These are phyloP conservation scores for Yponomeuta plumbellus DNA, from an alignment of 2,888 invertebrate genomes.

Conservation along the genomic window DNA sequence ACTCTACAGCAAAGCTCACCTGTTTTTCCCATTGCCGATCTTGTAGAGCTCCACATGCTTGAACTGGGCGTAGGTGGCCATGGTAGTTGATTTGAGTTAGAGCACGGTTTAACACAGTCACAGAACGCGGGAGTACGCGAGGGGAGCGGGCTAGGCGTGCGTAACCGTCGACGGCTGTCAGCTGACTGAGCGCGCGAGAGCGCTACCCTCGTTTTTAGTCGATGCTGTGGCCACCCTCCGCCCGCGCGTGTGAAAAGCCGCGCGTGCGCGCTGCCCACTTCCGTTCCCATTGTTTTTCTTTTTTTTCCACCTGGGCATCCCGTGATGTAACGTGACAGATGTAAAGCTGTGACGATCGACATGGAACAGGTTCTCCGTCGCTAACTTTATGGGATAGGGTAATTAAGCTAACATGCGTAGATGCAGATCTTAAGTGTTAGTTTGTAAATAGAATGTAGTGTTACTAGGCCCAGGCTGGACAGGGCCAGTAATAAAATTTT, in stretches of 20 bases:
- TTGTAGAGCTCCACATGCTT: conserved; percentile 96
- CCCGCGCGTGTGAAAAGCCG: conserved; percentile 55
- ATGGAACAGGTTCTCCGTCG: neutral
- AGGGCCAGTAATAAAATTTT: conserved; percentile 1
- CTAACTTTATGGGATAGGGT: no score
- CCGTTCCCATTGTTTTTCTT: conserved; percentile 13
- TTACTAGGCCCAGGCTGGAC: neutral
- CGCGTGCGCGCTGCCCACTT: conserved; percentile 43
- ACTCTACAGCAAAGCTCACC: conserved; percentile 70
- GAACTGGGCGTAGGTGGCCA: conserved; percentile 95
- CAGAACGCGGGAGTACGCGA: conserved; percentile 44
- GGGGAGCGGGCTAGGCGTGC: conserved; percentile 38
- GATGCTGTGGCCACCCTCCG: conserved; percentile 61
- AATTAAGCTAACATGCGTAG: neutral
- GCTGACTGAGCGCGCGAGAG: conserved; percentile 73
- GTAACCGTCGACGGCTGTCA: conserved; percentile 52
- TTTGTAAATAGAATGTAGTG: neutral
- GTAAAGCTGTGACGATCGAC: neutral
- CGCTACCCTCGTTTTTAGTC: conserved; percentile 66
- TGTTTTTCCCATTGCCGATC: conserved; percentile 94
- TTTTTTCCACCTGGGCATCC: conserved; percentile 13
- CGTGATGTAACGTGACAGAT: neutral
- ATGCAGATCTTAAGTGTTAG: neutral
- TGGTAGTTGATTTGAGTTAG: conserved; percentile 49
- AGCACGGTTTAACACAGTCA: conserved; percentile 32